Conservation (phyloP, 1,140 invertebrate genomes). For the Saccostrea glomerata region DNA sequence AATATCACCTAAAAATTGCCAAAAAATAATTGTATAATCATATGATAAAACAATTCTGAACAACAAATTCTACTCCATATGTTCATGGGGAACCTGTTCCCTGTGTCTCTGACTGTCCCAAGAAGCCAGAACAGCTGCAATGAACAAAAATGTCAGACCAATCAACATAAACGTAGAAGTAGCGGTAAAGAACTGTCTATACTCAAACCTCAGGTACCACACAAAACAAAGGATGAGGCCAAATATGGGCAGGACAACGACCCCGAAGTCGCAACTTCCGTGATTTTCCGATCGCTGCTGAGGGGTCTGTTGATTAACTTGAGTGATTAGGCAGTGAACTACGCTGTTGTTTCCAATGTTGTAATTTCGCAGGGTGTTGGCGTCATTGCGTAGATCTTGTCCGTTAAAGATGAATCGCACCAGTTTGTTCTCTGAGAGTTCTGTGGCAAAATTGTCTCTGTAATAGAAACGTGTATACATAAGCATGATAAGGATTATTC, state of each 20-base stretch:
- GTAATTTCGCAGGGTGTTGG: conserved; percentile 86
- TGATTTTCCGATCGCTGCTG: conserved; percentile 36
- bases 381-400: conserved; percentile 88
- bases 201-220: conserved; percentile 84
- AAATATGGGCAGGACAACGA: conserved; percentile 80
- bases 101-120: conserved; percentile 52
- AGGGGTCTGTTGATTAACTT: conserved; percentile 53
- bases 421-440: conserved; percentile 87
- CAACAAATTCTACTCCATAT: conserved; percentile 60
- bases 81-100: conserved; percentile 55
- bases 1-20: neutral
- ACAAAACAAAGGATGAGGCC: conserved; percentile 81
- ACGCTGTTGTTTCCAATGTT: conserved; percentile 92
- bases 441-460: conserved; percentile 89
- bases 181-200: conserved; percentile 83
- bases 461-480: conserved; percentile 56
- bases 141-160: conserved; percentile 83
- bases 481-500: no score
- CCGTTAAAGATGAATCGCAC: conserved; percentile 93
- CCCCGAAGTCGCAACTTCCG: conserved; percentile 65
- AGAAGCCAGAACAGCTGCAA: conserved; percentile 74
- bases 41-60: no score
- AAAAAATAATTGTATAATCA: no score
- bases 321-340: conserved; percentile 89
- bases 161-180: conserved; percentile 83